Evolutionary conservation across 2,113 vertebrate genomes (phyloP).

Genomic region (Stegostoma tigrinum): DNA sequence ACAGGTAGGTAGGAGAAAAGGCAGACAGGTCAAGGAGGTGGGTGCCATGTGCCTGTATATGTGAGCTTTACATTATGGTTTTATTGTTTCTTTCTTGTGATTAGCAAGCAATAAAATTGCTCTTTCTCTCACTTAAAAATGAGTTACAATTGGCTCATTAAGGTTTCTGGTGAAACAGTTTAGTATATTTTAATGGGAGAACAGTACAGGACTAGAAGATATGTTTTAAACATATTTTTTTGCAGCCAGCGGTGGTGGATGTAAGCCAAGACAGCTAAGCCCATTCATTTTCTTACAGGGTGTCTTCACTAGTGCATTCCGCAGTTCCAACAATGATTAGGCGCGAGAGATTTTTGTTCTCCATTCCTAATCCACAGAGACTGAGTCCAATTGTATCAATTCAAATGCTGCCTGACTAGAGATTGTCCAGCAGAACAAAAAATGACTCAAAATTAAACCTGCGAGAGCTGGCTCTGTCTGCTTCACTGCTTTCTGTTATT

Average conservation of each 20-base stretch:
- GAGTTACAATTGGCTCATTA: too few species aligned
- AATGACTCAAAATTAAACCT: neutral
- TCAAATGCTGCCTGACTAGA: neutral
- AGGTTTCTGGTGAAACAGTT: too few species aligned
- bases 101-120: too few species aligned
- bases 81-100: too few species aligned
- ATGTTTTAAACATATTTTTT: too few species aligned
- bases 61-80: too few species aligned
- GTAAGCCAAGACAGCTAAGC: neutral
- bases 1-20: too few species aligned
- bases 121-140: too few species aligned
- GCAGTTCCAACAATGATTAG: neutral
- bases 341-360: neutral
- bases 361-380: neutral
- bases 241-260: neutral
- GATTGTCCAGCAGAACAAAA: neutral
- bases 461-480: neutral
- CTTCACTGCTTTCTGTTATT: neutral
- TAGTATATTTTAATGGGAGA: too few species aligned
- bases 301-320: neutral
- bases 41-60: too few species aligned
- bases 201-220: too few species aligned
- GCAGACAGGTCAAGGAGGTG: too few species aligned
- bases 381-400: neutral
- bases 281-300: neutral